A percentile compares a stretch with the other conserved stretches of the same genome.
phyloP scores from a whole-genome alignment of 1,140 invertebrate genomes.

The Eulimnadia texana region DNA sequence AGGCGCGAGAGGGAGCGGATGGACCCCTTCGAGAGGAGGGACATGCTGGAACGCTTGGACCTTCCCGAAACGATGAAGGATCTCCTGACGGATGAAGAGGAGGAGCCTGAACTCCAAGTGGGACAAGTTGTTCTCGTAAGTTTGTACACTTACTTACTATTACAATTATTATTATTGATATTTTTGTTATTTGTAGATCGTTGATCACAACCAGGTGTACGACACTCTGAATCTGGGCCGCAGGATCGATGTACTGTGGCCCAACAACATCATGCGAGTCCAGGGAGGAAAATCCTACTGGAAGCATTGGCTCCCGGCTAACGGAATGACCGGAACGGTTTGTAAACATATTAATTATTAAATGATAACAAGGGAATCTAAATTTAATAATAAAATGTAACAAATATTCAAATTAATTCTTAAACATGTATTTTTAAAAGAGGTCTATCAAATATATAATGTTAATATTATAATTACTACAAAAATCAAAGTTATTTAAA shows the following conservation, averaged over 20 bases:
- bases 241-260: slow-evolving; percentile 81
- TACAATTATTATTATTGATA: background rate
- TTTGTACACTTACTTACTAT: no score
- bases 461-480: no score
- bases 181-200: slow-evolving; percentile 35
- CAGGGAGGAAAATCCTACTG: slow-evolving; percentile 70
- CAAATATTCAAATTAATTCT: background rate
- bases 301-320: slow-evolving; percentile 74
- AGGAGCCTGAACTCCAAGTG: background rate
- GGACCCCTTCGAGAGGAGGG: background rate
- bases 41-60: background rate
- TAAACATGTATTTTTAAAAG: no score
- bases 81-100: background rate
- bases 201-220: slow-evolving; percentile 63
- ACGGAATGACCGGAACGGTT: slow-evolving; percentile 77
- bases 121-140: background rate
- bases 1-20: background rate
- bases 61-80: background rate
- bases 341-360: no score
- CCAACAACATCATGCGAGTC: slow-evolving; percentile 67
- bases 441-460: no score
- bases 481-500: no score
- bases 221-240: slow-evolving; percentile 78
- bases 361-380: background rate
- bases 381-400: background rate